Percentiles rank a stretch among this genome's conserved stretches.
phyloP scores from a whole-genome alignment of 2,888 invertebrate genomes.

The Nasonovia ribisnigri region DNA sequence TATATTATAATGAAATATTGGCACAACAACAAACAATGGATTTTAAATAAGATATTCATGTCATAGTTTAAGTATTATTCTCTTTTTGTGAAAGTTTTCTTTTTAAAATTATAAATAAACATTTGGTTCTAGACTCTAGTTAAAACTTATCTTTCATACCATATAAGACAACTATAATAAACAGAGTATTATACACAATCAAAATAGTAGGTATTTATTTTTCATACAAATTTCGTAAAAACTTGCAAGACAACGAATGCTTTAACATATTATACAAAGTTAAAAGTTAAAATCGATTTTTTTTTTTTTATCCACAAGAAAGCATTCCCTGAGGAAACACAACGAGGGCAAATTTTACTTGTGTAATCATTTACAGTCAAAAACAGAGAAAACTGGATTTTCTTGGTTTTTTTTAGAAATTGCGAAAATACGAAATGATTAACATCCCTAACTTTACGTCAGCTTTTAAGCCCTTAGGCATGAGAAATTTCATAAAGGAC shows the following conservation, averaged over 20 bases:
- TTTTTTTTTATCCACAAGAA: constrained; percentile 23
- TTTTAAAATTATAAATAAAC: constrained; percentile 14
- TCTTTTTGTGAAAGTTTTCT: background rate
- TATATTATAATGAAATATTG: constrained; percentile 3
- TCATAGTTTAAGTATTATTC: background rate
- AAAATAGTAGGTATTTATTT: background rate
- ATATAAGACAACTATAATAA: background rate
- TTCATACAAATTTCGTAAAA: background rate
- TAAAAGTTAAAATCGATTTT: constrained; percentile 42
- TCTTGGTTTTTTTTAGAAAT: constrained; percentile 28
- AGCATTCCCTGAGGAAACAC: constrained; percentile 26
- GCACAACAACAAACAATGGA: background rate
- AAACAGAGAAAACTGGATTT: constrained; percentile 43
- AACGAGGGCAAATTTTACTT: constrained; percentile 17
- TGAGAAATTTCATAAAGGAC: constrained; percentile 6
- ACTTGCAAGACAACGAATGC: background rate
- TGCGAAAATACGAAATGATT: constrained; percentile 33
- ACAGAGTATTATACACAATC: background rate
- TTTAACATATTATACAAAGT: constrained; percentile 15
- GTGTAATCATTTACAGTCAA: constrained; percentile 50
- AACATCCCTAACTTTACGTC: constrained; percentile 39
- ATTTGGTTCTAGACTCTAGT: background rate
- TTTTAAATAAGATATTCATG: constrained; percentile 9
- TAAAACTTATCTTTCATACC: background rate
- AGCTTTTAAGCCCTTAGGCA: constrained; percentile 27